phyloP scores from a whole-genome alignment of 2,888 invertebrate species.

The Athalia circularis region DNA sequence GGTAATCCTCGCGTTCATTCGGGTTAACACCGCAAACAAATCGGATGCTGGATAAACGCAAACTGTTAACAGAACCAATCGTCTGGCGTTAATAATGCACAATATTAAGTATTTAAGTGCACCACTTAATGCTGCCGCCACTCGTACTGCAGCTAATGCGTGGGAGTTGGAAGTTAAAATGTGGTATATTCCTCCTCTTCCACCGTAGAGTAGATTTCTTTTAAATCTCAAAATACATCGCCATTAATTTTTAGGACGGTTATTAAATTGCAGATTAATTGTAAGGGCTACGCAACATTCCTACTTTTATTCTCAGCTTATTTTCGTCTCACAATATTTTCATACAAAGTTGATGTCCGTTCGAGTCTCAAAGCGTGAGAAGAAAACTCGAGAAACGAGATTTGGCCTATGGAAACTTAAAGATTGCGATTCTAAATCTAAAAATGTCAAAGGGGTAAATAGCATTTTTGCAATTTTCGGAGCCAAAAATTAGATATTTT shows the following conservation, averaged over 20 bases:
- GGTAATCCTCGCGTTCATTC: conserved; percentile 4
- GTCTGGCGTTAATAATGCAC: conserved; percentile 26
- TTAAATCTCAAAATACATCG: not conserved
- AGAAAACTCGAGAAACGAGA: too few species aligned
- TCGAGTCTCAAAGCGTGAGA: too few species aligned
- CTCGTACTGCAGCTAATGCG: not conserved
- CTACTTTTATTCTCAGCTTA: not conserved
- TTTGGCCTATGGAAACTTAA: too few species aligned
- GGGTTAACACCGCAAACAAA: conserved; percentile 25
- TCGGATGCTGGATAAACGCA: conserved; percentile 10
- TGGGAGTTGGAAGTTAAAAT: not conserved
- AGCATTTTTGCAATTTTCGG: too few species aligned
- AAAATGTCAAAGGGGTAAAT: too few species aligned
- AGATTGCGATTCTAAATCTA: too few species aligned
- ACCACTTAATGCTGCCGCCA: not conserved
- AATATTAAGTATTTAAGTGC: conserved; percentile 29
- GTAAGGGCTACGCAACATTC: not conserved
- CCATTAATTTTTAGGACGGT: not conserved
- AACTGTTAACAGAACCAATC: not conserved
- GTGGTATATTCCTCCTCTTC: too few species aligned
- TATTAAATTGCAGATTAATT: conserved; percentile 8
- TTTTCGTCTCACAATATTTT: not conserved
- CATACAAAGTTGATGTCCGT: too few species aligned
- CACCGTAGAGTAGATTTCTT: not conserved
- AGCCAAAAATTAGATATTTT: too few species aligned